phyloP scores from a whole-genome alignment of 2,797 vertebrate genomes.

The Hippoglossus hippoglossus region DNA sequence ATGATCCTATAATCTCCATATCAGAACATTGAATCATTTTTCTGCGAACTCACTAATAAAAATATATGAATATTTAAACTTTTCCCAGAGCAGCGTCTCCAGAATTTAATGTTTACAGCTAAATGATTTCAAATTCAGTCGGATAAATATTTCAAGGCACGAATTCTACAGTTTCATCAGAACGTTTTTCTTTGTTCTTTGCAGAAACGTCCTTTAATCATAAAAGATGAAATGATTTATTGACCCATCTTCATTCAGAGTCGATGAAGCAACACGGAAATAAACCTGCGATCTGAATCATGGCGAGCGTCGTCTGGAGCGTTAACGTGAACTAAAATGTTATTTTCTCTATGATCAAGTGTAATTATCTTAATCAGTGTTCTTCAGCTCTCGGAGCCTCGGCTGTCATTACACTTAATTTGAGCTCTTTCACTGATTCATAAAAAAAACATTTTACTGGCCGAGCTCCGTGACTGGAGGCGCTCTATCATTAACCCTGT shows the following conservation, averaged over 20 bases:
- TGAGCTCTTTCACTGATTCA: constrained; percentile 73
- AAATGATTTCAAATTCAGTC: too few species aligned
- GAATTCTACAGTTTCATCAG: too few species aligned
- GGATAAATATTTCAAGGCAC: too few species aligned
- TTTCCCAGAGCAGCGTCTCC: too few species aligned
- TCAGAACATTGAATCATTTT: background rate
- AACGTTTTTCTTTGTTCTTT: background rate
- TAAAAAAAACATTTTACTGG: constrained; percentile 46
- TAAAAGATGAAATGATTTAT: constrained; percentile 9
- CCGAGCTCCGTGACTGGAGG: constrained; percentile 55
- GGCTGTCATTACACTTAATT: constrained; percentile 75
- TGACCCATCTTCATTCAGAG: background rate
- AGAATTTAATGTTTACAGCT: too few species aligned
- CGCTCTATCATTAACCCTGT: constrained; percentile 57
- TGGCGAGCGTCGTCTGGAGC: constrained; percentile 4
- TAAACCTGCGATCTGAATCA: constrained; percentile 2
- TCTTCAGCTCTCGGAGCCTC: constrained; percentile 30
- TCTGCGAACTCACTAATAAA: constrained; percentile 1
- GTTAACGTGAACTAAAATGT: constrained; percentile 24
- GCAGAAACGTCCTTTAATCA: background rate
- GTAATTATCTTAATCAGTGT: constrained; percentile 65
- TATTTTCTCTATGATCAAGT: constrained; percentile 55
- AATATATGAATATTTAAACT: background rate
- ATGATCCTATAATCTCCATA: background rate
- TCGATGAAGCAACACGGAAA: background rate